Evolutionary conservation across 2,888 invertebrate species (phyloP).

Genomic region (Thereva nobilitata): DNA sequence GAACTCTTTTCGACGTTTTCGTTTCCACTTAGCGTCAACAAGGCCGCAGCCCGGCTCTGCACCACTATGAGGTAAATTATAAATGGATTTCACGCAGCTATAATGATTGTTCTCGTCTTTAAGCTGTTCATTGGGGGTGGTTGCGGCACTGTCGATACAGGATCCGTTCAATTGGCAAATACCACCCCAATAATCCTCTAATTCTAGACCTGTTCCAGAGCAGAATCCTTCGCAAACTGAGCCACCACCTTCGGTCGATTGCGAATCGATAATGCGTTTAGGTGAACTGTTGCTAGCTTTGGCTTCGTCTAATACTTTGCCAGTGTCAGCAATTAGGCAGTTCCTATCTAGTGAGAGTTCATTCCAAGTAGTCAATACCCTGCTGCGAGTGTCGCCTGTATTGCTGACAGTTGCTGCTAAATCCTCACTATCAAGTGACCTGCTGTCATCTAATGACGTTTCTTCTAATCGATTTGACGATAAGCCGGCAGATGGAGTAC

Average conservation of each 20-base stretch:
- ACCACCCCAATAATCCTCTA: slow-evolving; percentile 9
- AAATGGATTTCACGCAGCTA: slow-evolving; percentile 33
- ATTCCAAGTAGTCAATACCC: background rate
- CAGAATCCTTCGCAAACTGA: slow-evolving; percentile 16
- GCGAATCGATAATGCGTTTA: slow-evolving; percentile 26
- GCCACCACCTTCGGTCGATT: slow-evolving; percentile 10
- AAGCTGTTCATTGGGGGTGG: background rate
- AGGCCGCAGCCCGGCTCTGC: background rate
- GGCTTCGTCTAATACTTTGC: slow-evolving; percentile 13
- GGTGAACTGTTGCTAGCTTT: slow-evolving; percentile 15
- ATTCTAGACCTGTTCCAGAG: slow-evolving; percentile 9
- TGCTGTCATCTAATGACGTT: slow-evolving; percentile 10
- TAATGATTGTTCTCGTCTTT: slow-evolving; percentile 9
- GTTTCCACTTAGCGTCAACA: background rate
- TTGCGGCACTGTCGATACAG: background rate
- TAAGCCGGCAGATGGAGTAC: slow-evolving; percentile 25
- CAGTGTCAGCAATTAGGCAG: slow-evolving; percentile 22
- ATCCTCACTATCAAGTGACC: slow-evolving; percentile 30
- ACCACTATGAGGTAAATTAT: slow-evolving; percentile 13
- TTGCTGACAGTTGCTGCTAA: slow-evolving; percentile 18
- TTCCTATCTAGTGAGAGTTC: background rate
- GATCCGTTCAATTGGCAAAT: slow-evolving; percentile 3
- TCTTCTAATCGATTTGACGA: slow-evolving; percentile 15
- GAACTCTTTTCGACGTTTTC: slow-evolving; percentile 3
- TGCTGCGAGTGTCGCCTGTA: slow-evolving; percentile 1